Evolutionary conservation across 2,888 invertebrate genomes (phyloP), one percentile per base, ranked within the genome.

Genomic region (Ophioninae sp.): DNA sequence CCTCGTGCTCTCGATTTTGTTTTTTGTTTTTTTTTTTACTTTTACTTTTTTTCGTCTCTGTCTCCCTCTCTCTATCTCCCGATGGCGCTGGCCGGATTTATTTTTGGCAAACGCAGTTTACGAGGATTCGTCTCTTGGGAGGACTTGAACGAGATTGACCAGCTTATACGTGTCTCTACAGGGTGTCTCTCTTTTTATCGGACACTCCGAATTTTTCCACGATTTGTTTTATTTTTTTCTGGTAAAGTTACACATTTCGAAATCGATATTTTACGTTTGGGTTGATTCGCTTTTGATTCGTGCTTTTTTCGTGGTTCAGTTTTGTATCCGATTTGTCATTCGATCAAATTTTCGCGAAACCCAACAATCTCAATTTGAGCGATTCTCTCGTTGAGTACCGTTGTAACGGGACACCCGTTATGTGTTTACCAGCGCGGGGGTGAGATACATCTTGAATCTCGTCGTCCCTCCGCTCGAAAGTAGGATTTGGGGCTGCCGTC

Each of bases 131-230:
- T 37, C 64, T 84, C 83, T 65, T 65, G 67, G 78, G 75, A 79
- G 78, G 67, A 69, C 73, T 79, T 62, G 78, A 81, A 75, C 44
- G 75, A 84, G 79, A 84, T 84, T 79, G 75, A 67, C 79, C 78
- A 68, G 74, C 81, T 76, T 77, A 69, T 61, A 61, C 44, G 59
- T n/a, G 30, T 0, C 10, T 50, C 0, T 13, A 50, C 50, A 17
- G 50, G 50, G 50, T 50, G 50, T 50, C 50, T 5, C 5, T 3
- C 2, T 50, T 50, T 50, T 5, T 6, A 50, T 3, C 13, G 50
- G 17, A 10, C 13, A 50, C 2, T 3, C 50, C 50, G 13, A 13
- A 17, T 10, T 50, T 17, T 13, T 13, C 44, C 44, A 5, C 3
- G 13, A 5, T 17, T 17, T 44, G 3, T 44, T 2, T 44, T 10